Conservation (phyloP, 2,113 vertebrate species). For the Tretioscincus oriximinensis region DNA sequence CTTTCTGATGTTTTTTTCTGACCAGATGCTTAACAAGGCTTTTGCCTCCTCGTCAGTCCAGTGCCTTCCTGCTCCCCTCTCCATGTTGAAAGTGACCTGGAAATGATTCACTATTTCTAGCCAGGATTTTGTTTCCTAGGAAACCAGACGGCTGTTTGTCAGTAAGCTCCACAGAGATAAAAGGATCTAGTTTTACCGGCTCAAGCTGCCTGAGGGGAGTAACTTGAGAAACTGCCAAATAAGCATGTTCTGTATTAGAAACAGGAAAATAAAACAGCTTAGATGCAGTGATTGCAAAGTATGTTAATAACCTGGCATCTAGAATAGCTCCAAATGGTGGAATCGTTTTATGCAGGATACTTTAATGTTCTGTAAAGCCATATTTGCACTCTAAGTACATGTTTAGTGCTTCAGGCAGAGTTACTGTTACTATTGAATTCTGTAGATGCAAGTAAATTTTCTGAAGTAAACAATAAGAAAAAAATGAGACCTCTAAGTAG, state of each 20-base stretch:
- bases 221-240: conserved; percentile 90
- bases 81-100: conserved; percentile 92
- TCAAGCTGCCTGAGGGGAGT: conserved; percentile 89
- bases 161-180: conserved; percentile 78
- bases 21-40: conserved; percentile 86
- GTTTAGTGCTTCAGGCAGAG: background rate
- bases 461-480: no score
- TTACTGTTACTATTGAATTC: no score
- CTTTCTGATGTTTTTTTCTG: conserved; percentile 79
- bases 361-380: background rate
- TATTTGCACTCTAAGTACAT: background rate
- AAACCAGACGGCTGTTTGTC: conserved; percentile 92
- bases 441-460: no score
- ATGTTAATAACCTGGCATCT: conserved; percentile 24
- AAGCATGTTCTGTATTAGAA: conserved; percentile 57
- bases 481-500: no score
- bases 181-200: conserved; percentile 90
- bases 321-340: background rate
- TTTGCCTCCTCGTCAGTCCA: conserved; percentile 83
- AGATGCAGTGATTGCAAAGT: conserved; percentile 35
- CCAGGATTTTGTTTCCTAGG: conserved; percentile 91
- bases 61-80: conserved; percentile 81
- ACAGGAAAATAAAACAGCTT: conserved; percentile 58
- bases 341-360: background rate
- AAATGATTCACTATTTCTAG: conserved; percentile 88